These are phyloP conservation scores for Ciconia boyciana DNA, from an alignment of 2,113 vertebrate species.

Conservation along the genomic window DNA sequence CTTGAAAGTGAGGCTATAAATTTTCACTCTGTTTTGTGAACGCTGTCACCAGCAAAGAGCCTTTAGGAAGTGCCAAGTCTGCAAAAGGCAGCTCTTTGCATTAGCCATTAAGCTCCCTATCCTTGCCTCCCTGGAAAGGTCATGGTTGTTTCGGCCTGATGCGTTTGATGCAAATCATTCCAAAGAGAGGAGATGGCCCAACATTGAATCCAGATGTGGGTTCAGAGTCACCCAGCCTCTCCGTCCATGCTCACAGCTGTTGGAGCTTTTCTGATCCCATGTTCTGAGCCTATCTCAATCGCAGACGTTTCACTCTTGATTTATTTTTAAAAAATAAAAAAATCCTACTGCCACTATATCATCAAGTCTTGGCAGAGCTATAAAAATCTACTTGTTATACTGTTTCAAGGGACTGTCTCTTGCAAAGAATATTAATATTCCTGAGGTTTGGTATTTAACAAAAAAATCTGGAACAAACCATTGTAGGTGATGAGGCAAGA, in stretches of 20 bases:
- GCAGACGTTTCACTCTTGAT: not conserved
- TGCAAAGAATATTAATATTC: constrained; percentile 13
- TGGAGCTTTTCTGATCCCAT: not conserved
- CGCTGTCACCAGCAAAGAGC: not conserved
- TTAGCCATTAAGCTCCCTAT: not conserved
- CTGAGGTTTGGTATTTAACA: not conserved
- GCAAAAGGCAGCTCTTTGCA: not conserved
- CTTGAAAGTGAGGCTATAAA: not conserved
- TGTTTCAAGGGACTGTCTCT: not conserved
- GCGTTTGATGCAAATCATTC: not conserved
- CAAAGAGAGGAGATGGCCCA: not conserved
- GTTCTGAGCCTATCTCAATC: not conserved
- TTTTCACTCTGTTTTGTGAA: not conserved
- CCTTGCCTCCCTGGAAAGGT: not conserved
- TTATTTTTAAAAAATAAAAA: not conserved
- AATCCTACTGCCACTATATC: not conserved
- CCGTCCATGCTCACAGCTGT: not conserved
- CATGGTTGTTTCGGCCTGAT: not conserved
- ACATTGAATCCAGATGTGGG: constrained; percentile 49
- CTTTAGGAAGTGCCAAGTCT: not conserved
- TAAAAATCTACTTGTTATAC: not conserved
- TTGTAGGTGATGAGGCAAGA: not conserved
- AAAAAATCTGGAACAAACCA: not conserved
- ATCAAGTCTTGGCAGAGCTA: not conserved
- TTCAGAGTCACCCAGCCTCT: not conserved